phyloP scores from a whole-genome alignment of 2,888 invertebrate species.

The Tetranychus truncatus region DNA sequence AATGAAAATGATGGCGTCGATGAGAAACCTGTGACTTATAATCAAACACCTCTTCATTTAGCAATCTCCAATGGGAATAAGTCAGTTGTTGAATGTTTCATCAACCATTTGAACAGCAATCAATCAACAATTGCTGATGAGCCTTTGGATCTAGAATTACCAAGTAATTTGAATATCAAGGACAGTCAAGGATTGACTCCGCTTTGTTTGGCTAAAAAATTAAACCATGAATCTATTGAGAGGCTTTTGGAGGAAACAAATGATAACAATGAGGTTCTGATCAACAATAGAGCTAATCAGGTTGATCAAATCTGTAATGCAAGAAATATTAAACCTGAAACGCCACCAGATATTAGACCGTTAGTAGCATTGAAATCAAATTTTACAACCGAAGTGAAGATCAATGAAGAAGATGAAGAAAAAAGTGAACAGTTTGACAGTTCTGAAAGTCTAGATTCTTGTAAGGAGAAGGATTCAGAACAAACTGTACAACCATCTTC shows the following conservation, averaged over 20 bases:
- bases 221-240: not conserved
- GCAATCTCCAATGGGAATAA: not conserved
- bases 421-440: not conserved
- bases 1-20: not conserved
- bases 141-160: not conserved
- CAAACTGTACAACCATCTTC: not conserved
- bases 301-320: too few relatives aligned
- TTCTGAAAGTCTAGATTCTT: too few relatives aligned
- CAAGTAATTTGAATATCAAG: not conserved
- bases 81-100: not conserved
- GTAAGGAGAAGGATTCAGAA: not conserved
- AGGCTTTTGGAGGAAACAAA: not conserved
- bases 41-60: conserved; percentile 76
- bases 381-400: not conserved
- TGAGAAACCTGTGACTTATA: not conserved
- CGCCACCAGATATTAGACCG: not conserved
- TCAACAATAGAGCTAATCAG: not conserved
- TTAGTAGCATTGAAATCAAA: not conserved
- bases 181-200: not conserved
- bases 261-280: not conserved
- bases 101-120: not conserved
- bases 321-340: not conserved
- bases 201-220: not conserved
- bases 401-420: not conserved
- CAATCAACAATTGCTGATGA: not conserved